Conservation (phyloP, 2,113 vertebrate genomes). For the Otis tarda region DNA sequence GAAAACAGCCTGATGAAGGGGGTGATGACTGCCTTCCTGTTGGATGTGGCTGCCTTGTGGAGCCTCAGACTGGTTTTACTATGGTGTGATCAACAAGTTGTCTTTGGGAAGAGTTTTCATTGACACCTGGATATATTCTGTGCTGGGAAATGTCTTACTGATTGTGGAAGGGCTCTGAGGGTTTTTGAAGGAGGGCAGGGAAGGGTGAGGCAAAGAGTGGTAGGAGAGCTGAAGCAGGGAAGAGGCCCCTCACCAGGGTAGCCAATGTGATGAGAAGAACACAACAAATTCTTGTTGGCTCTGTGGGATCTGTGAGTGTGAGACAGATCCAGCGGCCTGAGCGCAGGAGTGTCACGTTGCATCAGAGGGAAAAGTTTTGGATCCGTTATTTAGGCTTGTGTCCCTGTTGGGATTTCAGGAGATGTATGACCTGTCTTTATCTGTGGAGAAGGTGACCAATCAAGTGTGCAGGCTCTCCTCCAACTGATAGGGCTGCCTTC, state of each 20-base stretch:
- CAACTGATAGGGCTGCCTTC: not conserved
- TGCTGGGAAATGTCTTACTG: not conserved
- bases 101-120: not conserved
- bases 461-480: not conserved
- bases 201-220: not conserved
- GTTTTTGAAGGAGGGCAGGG: not conserved
- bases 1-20: not conserved
- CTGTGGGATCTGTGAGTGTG: not conserved
- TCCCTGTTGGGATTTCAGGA: not conserved
- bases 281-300: not conserved
- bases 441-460: not conserved
- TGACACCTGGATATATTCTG: rapidly evolving
- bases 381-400: not conserved
- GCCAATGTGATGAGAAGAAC: not conserved
- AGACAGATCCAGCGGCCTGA: not conserved
- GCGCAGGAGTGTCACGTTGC: rapidly evolving
- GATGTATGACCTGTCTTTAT: not conserved
- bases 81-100: not conserved
- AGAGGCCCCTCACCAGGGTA: no score
- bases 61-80: not conserved
- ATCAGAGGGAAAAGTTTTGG: not conserved
- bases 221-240: not conserved
- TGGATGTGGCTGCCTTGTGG: not conserved
- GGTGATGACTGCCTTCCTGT: not conserved
- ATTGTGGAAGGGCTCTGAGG: not conserved